These are phyloP conservation scores for Heliangelus exortis DNA, from an alignment of 2,797 vertebrate genomes.

Conservation along the genomic window DNA sequence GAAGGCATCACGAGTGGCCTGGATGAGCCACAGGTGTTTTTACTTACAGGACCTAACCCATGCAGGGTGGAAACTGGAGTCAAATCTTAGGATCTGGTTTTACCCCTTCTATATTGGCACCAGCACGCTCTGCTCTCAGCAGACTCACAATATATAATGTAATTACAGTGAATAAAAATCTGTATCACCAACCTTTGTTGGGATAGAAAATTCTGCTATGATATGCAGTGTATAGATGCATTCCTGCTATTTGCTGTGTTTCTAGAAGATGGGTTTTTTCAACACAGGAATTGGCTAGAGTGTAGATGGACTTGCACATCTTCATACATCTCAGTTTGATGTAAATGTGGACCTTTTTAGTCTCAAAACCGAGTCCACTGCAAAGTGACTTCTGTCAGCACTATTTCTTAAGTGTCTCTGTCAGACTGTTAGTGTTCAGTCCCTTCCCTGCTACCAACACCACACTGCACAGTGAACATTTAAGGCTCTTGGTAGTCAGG, in stretches of 20 bases:
- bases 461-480: neutral
- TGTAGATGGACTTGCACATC: neutral
- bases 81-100: neutral
- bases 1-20: neutral
- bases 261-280: neutral
- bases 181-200: neutral
- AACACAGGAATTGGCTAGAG: neutral
- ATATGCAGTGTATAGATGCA: neutral
- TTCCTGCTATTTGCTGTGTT: neutral
- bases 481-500: neutral
- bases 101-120: neutral
- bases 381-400: neutral
- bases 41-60: neutral
- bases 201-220: neutral
- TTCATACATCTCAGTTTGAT: neutral
- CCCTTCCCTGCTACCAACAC: neutral
- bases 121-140: neutral
- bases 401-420: neutral
- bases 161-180: neutral
- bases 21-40: neutral
- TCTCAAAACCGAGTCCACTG: neutral
- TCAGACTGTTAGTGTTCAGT: neutral
- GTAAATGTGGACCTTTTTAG: neutral
- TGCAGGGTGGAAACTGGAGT: neutral
- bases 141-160: neutral